These are phyloP conservation scores for Rhinatrema bivittatum DNA, from an alignment of 2,797 vertebrate genomes.

Conservation along the genomic window DNA sequence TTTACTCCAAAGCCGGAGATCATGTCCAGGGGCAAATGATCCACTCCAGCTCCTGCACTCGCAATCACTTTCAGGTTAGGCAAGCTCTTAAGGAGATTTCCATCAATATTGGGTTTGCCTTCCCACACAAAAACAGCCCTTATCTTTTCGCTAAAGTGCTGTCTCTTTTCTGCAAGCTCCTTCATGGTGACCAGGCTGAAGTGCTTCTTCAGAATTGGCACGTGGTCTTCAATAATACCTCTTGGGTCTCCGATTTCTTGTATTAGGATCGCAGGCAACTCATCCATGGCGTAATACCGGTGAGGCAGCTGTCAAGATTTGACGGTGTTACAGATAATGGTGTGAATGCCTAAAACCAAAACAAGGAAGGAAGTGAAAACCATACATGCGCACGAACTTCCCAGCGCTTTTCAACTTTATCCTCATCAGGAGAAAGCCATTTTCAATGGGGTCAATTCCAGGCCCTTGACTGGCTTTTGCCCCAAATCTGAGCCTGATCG, in stretches of 20 bases:
- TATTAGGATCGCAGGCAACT: slow-evolving; percentile 53
- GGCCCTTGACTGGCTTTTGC: no score
- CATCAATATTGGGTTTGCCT: slow-evolving; percentile 15
- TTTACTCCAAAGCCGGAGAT: slow-evolving; percentile 59
- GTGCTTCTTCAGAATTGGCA: slow-evolving; percentile 42
- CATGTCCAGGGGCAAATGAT: slow-evolving; percentile 61
- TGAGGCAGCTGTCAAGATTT: no score
- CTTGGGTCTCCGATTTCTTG: slow-evolving; percentile 24
- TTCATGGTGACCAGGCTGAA: slow-evolving; percentile 53
- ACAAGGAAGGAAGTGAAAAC: no score
- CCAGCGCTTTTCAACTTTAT: no score
- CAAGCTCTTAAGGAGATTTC: slow-evolving; percentile 47
- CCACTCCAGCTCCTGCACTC: slow-evolving; percentile 55
- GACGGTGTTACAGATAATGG: no score
- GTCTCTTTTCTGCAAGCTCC: slow-evolving; percentile 57
- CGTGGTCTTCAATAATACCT: slow-evolving; percentile 33
- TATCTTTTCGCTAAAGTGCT: slow-evolving; percentile 51
- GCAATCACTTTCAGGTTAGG: slow-evolving; percentile 59
- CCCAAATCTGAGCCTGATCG: no score
- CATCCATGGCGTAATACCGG: slow-evolving; percentile 50
- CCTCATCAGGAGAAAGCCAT: no score
- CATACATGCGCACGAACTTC: no score
- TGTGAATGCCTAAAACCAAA: no score
- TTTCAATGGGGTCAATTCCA: no score
- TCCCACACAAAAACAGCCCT: slow-evolving; percentile 56